Base-by-base conservation (phyloP, 2,113 vertebrate genomes). In the Malurus alboscapulatus region DNA sequence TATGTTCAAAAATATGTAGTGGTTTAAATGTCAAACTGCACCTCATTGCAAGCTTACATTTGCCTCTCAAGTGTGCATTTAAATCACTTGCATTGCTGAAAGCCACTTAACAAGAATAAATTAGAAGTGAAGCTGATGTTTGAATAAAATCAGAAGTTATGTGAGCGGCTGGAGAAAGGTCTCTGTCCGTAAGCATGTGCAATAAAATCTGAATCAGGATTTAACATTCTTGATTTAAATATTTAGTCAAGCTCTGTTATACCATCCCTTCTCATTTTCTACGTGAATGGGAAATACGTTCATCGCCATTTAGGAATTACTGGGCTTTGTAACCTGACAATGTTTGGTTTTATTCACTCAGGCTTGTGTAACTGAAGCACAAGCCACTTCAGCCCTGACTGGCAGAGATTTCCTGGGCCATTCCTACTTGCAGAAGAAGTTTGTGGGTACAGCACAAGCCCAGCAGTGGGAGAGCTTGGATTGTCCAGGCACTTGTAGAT, bases 101-200 rank as follows among this genome's bases (percentile, higher is more conserved):
- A 91, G 75, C 27, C 84, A 79, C 72, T 87, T 78, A 62, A 66
- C 53, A 68, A 47, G 61, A 79, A 68, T 58, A 83, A 94, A 85
- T 92, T 61, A 76, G 50, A 57, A 68, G 71, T n/a, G 34, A 81
- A 69, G 45, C 20, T 75, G 20, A 68, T 57, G 40, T 83, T 79
- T 85, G 74, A 80, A 75, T 66, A 51, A 77, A 84, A 89, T 9
- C 26, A 5, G 22, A 32, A 82, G 75, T 87, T 55, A 6, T 5
- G 12, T 26, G 63, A 79, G 75, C 47, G 58, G 19, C 66, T 89
- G 53, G 53, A 19, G 67, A 55, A 72, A 81, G 42, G 50, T 40
- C 84, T 89, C 63, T 88, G 5, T 51, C 73, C 38, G 12, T 71
- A 54, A 68, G 58, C 47, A 29, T 7, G 22, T 2, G 10, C 63